These are phyloP conservation scores for Zaprionus bogoriensis DNA, from an alignment of 2,888 invertebrate genomes.

Conservation along the genomic window DNA sequence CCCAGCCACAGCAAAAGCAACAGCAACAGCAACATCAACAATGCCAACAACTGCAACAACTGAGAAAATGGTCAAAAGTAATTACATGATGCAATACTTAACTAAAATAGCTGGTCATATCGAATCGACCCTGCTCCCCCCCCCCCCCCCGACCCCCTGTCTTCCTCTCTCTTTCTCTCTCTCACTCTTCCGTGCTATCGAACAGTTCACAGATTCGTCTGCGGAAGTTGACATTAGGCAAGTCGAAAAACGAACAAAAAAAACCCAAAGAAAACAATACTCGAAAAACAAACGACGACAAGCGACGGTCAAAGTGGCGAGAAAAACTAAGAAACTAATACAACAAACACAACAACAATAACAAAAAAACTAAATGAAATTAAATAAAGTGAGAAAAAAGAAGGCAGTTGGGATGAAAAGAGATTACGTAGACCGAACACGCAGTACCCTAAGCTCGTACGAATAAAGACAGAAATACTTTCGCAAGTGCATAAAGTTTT, in stretches of 20 bases:
- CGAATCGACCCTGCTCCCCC: not conserved
- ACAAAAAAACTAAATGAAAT: conserved; percentile 35
- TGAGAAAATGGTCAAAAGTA: conserved; percentile 41
- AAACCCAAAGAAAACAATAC: conserved; percentile 18
- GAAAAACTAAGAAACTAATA: conserved; percentile 14
- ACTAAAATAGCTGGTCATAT: conserved; percentile 29
- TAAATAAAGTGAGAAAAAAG: conserved; percentile 43
- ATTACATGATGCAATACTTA: conserved; percentile 52
- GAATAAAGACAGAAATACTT: not conserved
- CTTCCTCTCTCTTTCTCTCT: not conserved
- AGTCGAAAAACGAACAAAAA: conserved; percentile 15
- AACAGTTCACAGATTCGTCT: conserved; percentile 27
- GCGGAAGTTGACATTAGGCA: conserved; percentile 59
- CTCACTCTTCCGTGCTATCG: conserved; percentile 4
- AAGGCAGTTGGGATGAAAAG: not conserved
- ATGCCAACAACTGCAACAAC: conserved; percentile 9
- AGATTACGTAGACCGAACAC: not conserved
- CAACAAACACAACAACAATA: conserved; percentile 15
- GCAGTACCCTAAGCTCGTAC: not conserved
- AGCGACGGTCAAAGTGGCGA: conserved; percentile 18
- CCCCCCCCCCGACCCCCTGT: not conserved
- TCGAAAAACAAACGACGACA: conserved; percentile 22
- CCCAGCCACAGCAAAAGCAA: conserved; percentile 15
- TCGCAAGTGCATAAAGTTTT: too few relatives aligned
- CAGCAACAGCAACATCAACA: conserved; percentile 8